Evolutionary conservation across 2,888 invertebrate species (phyloP).

Genomic region (Tinea trinotella): DNA sequence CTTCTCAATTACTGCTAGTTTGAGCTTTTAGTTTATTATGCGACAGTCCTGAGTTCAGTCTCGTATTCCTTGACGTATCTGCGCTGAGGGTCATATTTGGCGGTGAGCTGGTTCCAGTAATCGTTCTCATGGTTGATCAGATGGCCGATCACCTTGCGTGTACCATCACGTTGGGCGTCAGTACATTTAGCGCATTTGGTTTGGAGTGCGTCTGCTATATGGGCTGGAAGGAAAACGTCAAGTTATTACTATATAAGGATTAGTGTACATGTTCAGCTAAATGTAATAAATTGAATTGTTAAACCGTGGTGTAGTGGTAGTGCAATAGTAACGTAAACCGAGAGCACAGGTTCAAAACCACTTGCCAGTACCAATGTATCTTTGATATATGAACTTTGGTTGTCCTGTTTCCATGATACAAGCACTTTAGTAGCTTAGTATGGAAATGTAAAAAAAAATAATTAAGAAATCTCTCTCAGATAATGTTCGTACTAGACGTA

Average conservation of each 20-base stretch:
- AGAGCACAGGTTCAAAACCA: too few relatives aligned
- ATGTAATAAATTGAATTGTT: too few relatives aligned
- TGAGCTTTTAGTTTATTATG: neutral
- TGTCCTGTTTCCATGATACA: too few relatives aligned
- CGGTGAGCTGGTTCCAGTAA: slow-evolving; percentile 37
- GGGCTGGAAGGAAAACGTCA: slow-evolving; percentile 32
- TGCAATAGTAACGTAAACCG: too few relatives aligned
- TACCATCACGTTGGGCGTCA: slow-evolving; percentile 33
- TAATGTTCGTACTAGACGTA: too few relatives aligned
- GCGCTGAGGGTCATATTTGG: slow-evolving; percentile 39
- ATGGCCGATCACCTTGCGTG: slow-evolving; percentile 39
- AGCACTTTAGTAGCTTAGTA: too few relatives aligned
- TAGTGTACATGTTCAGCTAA: slow-evolving; percentile 20
- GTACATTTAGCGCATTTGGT: slow-evolving; percentile 50
- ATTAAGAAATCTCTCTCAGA: too few relatives aligned
- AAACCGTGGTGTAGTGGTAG: too few relatives aligned
- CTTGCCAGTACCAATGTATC: too few relatives aligned
- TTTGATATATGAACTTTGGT: too few relatives aligned
- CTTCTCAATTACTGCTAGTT: neutral
- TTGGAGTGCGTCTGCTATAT: slow-evolving; percentile 48
- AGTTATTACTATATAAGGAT: neutral
- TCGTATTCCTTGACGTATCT: slow-evolving; percentile 33
- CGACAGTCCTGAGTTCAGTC: slow-evolving; percentile 29
- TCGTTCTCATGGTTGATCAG: slow-evolving; percentile 45
- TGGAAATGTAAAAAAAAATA: too few relatives aligned